A percentile compares a stretch with the other conserved stretches of the same genome.
These are phyloP conservation scores for Hydraecia micacea DNA, from an alignment of 2,888 invertebrate genomes.

Conservation along the genomic window DNA sequence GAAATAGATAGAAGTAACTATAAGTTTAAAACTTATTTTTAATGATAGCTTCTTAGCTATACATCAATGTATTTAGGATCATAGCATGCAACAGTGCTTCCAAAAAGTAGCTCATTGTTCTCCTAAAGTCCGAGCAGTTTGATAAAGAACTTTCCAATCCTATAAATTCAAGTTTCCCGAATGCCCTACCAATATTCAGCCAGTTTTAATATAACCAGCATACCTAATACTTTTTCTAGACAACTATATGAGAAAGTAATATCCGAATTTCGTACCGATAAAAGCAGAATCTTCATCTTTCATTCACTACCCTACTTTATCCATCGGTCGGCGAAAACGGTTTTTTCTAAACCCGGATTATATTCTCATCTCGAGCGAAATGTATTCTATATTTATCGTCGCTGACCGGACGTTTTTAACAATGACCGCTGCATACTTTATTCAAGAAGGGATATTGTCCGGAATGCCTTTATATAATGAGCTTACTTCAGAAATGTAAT, in stretches of 20 bases:
- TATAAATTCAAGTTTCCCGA: background rate
- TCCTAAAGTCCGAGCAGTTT: background rate
- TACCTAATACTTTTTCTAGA: constrained; percentile 20
- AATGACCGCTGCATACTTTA: constrained; percentile 79
- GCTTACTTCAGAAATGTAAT: constrained; percentile 70
- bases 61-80: background rate
- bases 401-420: constrained; percentile 85
- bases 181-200: background rate
- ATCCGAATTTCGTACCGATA: constrained; percentile 38
- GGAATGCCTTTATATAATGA: constrained; percentile 75
- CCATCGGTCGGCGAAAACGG: constrained; percentile 71
- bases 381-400: constrained; percentile 85
- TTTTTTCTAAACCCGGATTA: constrained; percentile 84
- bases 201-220: constrained; percentile 31
- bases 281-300: constrained; percentile 57
- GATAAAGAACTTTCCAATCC: background rate
- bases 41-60: background rate
- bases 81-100: background rate
- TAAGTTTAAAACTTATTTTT: background rate
- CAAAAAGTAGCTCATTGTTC: background rate
- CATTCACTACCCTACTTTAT: constrained; percentile 63
- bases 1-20: background rate
- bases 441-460: constrained; percentile 75
- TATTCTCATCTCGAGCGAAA: constrained; percentile 82
- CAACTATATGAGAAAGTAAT: constrained; percentile 29